These are phyloP conservation scores for Loriculus beryllinus DNA, from an alignment of 2,797 vertebrate species.

Conservation along the genomic window DNA sequence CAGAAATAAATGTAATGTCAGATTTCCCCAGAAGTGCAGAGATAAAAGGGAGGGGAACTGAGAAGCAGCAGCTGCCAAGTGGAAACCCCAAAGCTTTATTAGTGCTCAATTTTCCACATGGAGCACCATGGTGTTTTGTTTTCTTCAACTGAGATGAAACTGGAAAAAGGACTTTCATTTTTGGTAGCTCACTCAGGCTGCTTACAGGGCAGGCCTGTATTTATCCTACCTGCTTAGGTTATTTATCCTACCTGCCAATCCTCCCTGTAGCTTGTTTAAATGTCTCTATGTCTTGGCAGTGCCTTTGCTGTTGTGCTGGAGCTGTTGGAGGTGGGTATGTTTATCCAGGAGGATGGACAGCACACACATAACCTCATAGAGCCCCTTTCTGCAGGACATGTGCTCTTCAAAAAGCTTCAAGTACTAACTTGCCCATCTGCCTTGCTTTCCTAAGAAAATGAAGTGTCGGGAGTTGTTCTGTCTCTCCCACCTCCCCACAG, in stretches of 20 bases:
- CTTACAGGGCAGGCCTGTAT: neutral
- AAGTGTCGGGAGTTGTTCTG: neutral
- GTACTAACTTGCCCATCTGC: neutral
- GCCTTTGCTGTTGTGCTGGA: neutral
- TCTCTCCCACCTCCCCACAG: neutral
- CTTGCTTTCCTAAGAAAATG: neutral
- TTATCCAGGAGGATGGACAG: neutral
- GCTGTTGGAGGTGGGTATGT: neutral
- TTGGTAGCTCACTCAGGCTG: neutral
- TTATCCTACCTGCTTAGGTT: neutral
- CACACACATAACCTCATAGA: neutral
- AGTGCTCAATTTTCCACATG: neutral
- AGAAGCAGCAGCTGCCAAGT: neutral
- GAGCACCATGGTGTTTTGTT: neutral
- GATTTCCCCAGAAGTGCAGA: neutral
- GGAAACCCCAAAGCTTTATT: neutral
- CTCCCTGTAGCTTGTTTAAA: neutral
- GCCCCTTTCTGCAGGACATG: neutral
- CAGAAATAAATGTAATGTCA: neutral
- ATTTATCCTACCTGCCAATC: neutral
- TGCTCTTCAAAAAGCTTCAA: neutral
- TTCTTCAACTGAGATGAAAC: neutral
- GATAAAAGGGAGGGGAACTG: neutral
- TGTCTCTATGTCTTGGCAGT: neutral
- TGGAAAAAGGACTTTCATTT: neutral